Evolutionary conservation across 2,113 vertebrate genomes (phyloP).

Genomic region (Microcebus jonahi): DNA sequence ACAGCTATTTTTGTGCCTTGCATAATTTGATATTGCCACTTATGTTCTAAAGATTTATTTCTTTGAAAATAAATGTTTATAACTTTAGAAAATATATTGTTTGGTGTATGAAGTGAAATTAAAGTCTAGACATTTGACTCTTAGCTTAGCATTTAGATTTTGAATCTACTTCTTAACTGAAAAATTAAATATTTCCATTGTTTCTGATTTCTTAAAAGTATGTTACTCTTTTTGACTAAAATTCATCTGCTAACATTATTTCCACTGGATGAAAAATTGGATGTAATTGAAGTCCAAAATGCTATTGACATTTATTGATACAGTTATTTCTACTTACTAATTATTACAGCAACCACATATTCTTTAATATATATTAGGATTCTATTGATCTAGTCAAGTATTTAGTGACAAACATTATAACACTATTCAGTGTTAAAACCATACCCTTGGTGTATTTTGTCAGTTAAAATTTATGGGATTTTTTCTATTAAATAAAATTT

Average conservation of each 20-base stretch:
- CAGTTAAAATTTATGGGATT: neutral
- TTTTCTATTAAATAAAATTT: neutral
- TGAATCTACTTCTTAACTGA: neutral
- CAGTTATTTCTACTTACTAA: neutral
- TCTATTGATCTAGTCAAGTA: neutral
- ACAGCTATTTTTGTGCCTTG: neutral
- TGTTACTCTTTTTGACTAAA: neutral
- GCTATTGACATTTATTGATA: neutral
- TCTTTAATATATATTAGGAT: neutral
- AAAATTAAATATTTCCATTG: neutral
- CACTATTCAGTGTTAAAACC: neutral
- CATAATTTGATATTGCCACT: neutral
- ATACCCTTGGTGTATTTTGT: neutral
- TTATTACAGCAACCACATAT: conserved; percentile 28
- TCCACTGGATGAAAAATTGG: neutral
- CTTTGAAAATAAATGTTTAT: neutral
- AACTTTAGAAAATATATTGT: neutral
- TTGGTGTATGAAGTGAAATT: neutral
- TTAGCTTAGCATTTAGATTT: neutral
- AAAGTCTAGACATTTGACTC: neutral
- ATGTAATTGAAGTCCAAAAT: neutral
- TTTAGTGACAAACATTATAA: neutral
- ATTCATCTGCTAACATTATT: neutral
- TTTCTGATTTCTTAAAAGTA: neutral
- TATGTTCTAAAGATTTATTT: neutral